Percentiles rank a stretch among this genome's conserved stretches.
phyloP scores from a whole-genome alignment of 1,140 invertebrate genomes.

The Mesaphorura yosii region DNA sequence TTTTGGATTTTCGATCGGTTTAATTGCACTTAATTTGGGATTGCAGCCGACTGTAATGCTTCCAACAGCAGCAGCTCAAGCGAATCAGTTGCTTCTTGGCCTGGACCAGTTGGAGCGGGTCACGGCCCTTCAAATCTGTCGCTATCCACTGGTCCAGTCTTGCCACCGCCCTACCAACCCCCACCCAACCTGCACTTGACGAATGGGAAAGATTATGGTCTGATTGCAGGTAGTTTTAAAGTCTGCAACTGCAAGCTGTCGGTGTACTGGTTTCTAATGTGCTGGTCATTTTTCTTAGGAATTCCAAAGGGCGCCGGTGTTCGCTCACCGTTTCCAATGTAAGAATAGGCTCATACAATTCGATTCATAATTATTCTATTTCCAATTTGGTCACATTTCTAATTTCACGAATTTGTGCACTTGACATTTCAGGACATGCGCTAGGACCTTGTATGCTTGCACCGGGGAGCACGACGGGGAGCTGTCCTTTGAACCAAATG shows the following conservation, averaged over 20 bases:
- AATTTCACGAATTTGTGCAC: neutral
- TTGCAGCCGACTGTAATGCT: slow-evolving; percentile 9
- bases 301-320: too few relatives aligned
- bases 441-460: slow-evolving; percentile 87
- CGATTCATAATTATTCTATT: too few relatives aligned
- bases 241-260: neutral
- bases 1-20: neutral
- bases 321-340: too few relatives aligned
- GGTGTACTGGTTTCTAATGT: neutral
- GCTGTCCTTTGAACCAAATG: slow-evolving; percentile 94
- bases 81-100: slow-evolving; percentile 54
- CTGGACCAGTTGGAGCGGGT: slow-evolving; percentile 33
- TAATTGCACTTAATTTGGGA: neutral
- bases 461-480: slow-evolving; percentile 91
- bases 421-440: slow-evolving; percentile 40
- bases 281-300: neutral
- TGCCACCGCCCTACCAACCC: slow-evolving; percentile 35
- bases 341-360: too few relatives aligned
- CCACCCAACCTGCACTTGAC: slow-evolving; percentile 27
- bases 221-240: slow-evolving; percentile 6
- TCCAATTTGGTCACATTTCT: too few relatives aligned
- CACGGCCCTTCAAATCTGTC: too few relatives aligned
- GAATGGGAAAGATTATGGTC: slow-evolving; percentile 27
- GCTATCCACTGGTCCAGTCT: too few relatives aligned
- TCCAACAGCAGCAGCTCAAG: slow-evolving; percentile 53